Evolutionary conservation across 2,888 invertebrate genomes (phyloP).

Genomic region (Athrips mouffetella): DNA sequence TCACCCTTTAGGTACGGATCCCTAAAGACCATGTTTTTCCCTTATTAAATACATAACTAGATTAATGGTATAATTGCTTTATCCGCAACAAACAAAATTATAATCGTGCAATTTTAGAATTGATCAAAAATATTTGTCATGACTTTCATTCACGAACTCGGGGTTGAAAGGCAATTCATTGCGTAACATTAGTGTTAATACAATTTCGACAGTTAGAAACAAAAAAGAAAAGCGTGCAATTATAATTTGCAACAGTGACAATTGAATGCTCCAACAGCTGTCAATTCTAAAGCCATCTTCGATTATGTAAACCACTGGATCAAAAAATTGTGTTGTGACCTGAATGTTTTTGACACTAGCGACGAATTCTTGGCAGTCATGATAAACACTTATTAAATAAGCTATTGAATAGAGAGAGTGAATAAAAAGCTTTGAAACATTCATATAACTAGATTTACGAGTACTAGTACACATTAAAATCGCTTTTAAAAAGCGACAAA

Average conservation of each 20-base stretch:
- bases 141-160: slow-evolving; percentile 39
- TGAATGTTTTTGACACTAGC: background rate
- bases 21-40: too few relatives aligned
- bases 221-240: slow-evolving; percentile 13
- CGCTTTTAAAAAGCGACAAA: background rate
- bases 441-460: background rate
- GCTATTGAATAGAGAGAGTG: background rate
- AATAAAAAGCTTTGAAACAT: background rate
- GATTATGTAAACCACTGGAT: background rate
- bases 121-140: slow-evolving; percentile 20
- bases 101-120: slow-evolving; percentile 7
- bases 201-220: background rate
- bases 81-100: slow-evolving; percentile 33
- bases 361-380: background rate
- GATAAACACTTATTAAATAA: too few relatives aligned
- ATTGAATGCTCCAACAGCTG: background rate
- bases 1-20: too few relatives aligned
- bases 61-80: background rate
- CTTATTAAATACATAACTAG: too few relatives aligned
- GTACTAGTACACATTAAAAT: background rate
- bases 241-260: background rate
- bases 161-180: slow-evolving; percentile 41
- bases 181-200: slow-evolving; percentile 35
- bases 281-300: background rate
- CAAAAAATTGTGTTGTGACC: background rate